Conservation (phyloP, 1,140 invertebrate species). For the Tetramorium simillimum region DNA sequence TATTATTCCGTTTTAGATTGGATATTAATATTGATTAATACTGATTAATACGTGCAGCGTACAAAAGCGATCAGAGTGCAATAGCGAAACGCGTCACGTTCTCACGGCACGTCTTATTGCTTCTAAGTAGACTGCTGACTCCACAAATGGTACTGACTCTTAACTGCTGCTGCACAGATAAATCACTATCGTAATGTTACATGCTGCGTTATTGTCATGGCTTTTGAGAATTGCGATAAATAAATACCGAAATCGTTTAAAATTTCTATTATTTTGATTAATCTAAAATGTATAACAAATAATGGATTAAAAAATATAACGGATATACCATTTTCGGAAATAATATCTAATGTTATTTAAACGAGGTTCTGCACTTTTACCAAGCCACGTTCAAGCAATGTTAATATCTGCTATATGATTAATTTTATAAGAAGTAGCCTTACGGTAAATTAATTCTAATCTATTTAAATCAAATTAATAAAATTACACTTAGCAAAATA, state of each 20-base stretch:
- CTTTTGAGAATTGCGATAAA: not conserved
- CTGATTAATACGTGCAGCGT: not conserved
- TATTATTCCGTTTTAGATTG: constrained; percentile 20
- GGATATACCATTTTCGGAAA: not conserved
- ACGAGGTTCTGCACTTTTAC: too few species aligned
- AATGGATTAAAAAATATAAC: not conserved
- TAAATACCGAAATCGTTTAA: not conserved
- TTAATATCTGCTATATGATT: not conserved
- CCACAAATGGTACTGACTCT: constrained; percentile 39
- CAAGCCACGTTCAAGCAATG: not conserved
- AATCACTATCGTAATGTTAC: constrained; percentile 73
- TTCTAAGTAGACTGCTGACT: constrained; percentile 63
- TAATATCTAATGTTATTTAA: not conserved
- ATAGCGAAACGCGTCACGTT: constrained; percentile 40
- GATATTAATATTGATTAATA: constrained; percentile 49
- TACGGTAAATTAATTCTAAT: not conserved
- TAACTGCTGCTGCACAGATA: constrained; percentile 67
- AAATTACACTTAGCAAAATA: not conserved
- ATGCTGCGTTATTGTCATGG: constrained; percentile 23
- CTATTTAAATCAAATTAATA: not conserved
- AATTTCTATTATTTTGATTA: not conserved
- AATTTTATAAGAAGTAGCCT: not conserved
- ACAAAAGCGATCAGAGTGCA: constrained; percentile 30
- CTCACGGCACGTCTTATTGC: constrained; percentile 48
- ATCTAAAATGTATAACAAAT: not conserved